Percentiles rank a stretch among this genome's conserved stretches.
Conservation (phyloP, 2,888 invertebrate genomes). For the Drosophila prostipennis region DNA sequence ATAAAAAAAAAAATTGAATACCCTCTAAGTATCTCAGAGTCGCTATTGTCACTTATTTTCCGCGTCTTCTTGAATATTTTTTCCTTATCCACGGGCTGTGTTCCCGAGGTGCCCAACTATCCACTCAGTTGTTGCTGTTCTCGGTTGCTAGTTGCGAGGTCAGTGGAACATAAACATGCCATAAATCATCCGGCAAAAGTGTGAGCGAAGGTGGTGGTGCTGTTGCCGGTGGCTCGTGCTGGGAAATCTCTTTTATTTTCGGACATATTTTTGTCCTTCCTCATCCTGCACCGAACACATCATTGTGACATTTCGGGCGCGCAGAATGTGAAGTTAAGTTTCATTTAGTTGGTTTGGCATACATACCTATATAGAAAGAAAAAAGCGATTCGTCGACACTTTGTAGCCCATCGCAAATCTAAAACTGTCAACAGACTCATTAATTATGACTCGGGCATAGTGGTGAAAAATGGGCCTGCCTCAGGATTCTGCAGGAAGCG, state of each 20-base stretch:
- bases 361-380: background rate
- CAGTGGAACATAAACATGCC: slow-evolving; percentile 75
- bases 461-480: slow-evolving; percentile 57
- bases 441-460: slow-evolving; percentile 60
- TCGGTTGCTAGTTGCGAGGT: slow-evolving; percentile 64
- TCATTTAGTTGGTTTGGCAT: slow-evolving; percentile 37
- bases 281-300: slow-evolving; percentile 23
- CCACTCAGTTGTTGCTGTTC: slow-evolving; percentile 20
- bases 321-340: slow-evolving; percentile 34
- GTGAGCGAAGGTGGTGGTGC: slow-evolving; percentile 18
- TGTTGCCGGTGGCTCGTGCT: slow-evolving; percentile 56
- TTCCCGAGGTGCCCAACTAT: slow-evolving; percentile 41
- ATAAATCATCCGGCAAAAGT: slow-evolving; percentile 67
- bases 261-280: slow-evolving; percentile 37
- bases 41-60: background rate
- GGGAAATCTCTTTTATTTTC: slow-evolving; percentile 46
- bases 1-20: too few species aligned
- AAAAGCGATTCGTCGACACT: slow-evolving; percentile 42
- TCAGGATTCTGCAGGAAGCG: slow-evolving; percentile 14
- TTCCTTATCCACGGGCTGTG: slow-evolving; percentile 29
- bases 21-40: background rate
- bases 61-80: background rate
- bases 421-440: slow-evolving; percentile 73
- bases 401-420: slow-evolving; percentile 52
- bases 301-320: slow-evolving; percentile 39